Percentiles rank a stretch among this genome's conserved stretches.
Evolutionary conservation across 2,113 vertebrate species (phyloP).

Genomic region (Agapornis roseicollis): DNA sequence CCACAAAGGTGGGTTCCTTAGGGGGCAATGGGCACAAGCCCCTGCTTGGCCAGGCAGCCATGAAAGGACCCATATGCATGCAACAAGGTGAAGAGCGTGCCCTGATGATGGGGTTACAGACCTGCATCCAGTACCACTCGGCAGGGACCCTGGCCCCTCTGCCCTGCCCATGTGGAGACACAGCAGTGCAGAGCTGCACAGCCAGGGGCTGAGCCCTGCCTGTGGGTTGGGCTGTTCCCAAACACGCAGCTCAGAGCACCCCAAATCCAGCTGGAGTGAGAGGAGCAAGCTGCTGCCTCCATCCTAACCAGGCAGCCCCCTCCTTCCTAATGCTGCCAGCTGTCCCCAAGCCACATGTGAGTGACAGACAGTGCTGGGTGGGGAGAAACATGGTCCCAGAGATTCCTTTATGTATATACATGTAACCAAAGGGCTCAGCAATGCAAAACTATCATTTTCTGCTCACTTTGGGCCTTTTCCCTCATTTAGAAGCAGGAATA

Average conservation of each 20-base stretch:
- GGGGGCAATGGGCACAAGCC: neutral
- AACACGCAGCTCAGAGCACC: neutral
- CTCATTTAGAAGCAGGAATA: accelerated
- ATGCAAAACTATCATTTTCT: neutral
- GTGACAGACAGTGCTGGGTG: too few species aligned
- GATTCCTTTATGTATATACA: accelerated
- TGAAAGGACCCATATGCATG: accelerated
- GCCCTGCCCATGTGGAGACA: neutral
- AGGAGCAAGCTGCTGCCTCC: neutral
- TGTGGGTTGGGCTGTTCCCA: neutral
- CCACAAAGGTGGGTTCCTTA: neutral
- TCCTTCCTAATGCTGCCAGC: neutral
- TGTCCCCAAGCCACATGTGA: neutral
- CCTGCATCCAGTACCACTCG: too few species aligned
- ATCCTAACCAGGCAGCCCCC: neutral
- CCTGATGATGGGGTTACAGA: neutral
- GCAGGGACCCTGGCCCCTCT: too few species aligned
- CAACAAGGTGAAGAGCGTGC: accelerated
- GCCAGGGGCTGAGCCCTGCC: neutral
- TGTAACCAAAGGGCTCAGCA: neutral
- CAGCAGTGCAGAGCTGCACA: neutral
- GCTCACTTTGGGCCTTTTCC: neutral
- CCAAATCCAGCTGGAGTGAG: neutral
- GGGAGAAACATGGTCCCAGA: neutral
- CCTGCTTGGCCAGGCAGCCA: neutral